Base-by-base conservation (phyloP, 2,113 vertebrate genomes). In the Aegotheles bennettii region DNA sequence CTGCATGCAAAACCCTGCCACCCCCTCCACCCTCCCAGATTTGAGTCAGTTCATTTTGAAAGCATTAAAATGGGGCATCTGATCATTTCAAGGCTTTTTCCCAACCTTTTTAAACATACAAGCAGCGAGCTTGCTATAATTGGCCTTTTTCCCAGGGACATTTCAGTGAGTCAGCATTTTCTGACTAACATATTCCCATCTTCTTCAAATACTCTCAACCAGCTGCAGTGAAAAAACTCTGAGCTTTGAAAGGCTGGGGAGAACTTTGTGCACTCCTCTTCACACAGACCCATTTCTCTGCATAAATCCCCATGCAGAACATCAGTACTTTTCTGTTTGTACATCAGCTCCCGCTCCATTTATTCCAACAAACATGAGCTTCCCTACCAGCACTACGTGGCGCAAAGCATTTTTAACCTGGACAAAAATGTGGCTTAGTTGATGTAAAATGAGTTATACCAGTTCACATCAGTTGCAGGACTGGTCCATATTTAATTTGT, bases 91-190 rank as follows among this genome's bases (percentile, higher is more conserved):
- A 84, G 59, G 5, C 11, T 71, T 90, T 50, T 53, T 35, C 20
- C 33, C 7, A 1, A 74, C 31, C 20, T 74, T 75, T 86, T 94
- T 51, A 7, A 65, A 90, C 0, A 2, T 75, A 61, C 42, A 13
- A 79, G 61, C 23, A 79, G 84, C 0, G 0, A 74, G 54, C 74
- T 85, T 85, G 35, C 91, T 79, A 5, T 74, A 94, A 91, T 60
- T 84, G 84, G 84, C 89, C 35, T 56, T 77, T 68, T 65, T 85
- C 89, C 87, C 21, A 3, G 70, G n/a, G 57, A 79, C 5, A 2
- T 76, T 80, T 73, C 82, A 74, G 87, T 93, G 87, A 97, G 63
- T 95, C 89, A 91, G 94, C 91, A 51, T 50, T 78, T 95, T 91
- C 78, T 73, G 81, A 87, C 84, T 78, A 73, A 48, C 45, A 54